Evolutionary conservation across 1,140 invertebrate genomes (phyloP).

Genomic region (Ectropis grisescens): DNA sequence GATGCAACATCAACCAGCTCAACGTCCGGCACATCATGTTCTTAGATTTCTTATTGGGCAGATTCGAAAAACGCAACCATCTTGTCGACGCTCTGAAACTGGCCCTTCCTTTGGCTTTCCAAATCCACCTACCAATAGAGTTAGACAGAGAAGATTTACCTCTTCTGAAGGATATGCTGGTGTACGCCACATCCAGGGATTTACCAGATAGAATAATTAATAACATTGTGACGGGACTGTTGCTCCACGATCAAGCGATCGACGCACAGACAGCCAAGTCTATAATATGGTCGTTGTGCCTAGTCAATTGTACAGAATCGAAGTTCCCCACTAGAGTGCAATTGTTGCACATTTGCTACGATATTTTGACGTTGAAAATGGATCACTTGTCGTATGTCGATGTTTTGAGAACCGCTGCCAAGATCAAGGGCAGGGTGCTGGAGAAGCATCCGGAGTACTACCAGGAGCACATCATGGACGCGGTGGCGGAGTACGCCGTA

Average conservation of each 20-base stretch:
- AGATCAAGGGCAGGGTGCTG: slow-evolving; percentile 46
- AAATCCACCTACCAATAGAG: slow-evolving; percentile 69
- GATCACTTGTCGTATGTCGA: slow-evolving; percentile 55
- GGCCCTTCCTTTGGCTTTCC: slow-evolving; percentile 75
- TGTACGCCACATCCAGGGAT: slow-evolving; percentile 61
- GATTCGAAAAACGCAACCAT: slow-evolving; percentile 55
- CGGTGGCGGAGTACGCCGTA: slow-evolving; percentile 56
- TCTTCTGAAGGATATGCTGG: slow-evolving; percentile 64
- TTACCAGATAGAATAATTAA: slow-evolving; percentile 63
- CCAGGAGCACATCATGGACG: slow-evolving; percentile 70
- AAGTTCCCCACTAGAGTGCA: slow-evolving; percentile 45
- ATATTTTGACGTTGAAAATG: slow-evolving; percentile 52
- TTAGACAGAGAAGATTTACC: slow-evolving; percentile 66
- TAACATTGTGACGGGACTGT: slow-evolving; percentile 56
- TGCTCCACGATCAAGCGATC: slow-evolving; percentile 50
- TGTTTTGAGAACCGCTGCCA: slow-evolving; percentile 56
- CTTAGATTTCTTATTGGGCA: slow-evolving; percentile 69
- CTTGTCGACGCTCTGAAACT: slow-evolving; percentile 72
- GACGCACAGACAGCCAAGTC: slow-evolving; percentile 54
- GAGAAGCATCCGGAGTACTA: slow-evolving; percentile 70
- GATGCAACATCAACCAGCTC: slow-evolving; percentile 72
- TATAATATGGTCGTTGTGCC: slow-evolving; percentile 65
- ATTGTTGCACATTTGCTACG: slow-evolving; percentile 53
- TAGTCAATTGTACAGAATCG: slow-evolving; percentile 45
- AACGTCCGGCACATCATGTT: slow-evolving; percentile 73